Evolutionary conservation across 2,113 vertebrate genomes (phyloP).

Genomic region (Vidua chalybeata): DNA sequence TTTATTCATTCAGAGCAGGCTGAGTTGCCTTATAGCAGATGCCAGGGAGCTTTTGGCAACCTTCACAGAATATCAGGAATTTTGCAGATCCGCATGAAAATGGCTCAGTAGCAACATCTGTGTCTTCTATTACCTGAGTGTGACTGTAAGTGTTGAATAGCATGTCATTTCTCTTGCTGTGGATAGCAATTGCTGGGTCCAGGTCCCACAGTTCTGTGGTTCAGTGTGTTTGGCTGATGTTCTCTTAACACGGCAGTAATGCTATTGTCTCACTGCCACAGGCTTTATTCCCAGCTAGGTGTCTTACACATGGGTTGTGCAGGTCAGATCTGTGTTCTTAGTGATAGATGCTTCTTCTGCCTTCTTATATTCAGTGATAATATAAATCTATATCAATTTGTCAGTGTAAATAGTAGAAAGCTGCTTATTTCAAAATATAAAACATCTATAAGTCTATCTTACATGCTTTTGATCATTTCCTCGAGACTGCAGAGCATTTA

Average conservation of each 20-base stretch:
- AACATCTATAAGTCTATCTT: not conserved
- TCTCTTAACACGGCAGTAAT: not conserved
- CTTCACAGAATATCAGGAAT: not conserved
- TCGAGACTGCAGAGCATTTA: not conserved
- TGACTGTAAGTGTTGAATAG: not conserved
- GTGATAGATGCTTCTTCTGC: not conserved
- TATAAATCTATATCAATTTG: not conserved
- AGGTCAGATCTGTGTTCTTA: not conserved
- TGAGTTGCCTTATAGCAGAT: not conserved
- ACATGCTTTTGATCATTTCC: not conserved
- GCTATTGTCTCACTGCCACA: not conserved
- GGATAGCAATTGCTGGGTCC: not conserved
- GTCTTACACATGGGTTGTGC: not conserved
- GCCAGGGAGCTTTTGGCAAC: not conserved
- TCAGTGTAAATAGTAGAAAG: not conserved
- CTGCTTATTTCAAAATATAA: not conserved
- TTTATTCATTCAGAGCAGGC: not conserved
- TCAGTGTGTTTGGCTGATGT: not conserved
- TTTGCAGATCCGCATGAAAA: not conserved
- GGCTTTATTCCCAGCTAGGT: not conserved
- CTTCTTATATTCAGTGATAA: not conserved
- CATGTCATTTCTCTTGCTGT: not conserved
- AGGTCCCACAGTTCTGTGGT: not conserved
- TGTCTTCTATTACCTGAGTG: not conserved
- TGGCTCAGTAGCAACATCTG: not conserved